These are phyloP conservation scores for Heliconius cydno DNA, from an alignment of 2,888 invertebrate species.

Conservation along the genomic window DNA sequence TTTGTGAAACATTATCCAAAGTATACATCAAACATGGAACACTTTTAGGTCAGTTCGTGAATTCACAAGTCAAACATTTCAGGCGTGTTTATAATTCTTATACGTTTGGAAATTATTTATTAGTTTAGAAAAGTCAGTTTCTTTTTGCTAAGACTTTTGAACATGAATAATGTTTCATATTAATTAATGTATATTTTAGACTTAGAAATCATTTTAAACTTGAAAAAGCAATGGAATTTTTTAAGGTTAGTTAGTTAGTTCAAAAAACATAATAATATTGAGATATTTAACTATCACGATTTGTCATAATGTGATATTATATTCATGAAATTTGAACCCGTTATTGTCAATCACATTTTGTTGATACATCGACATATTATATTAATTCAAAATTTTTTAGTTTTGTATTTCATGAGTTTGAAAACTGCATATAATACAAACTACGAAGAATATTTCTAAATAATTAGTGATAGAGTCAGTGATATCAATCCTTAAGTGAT, in stretches of 20 bases:
- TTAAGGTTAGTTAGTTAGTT: neutral
- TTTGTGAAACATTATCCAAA: slow-evolving; percentile 25
- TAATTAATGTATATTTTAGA: neutral
- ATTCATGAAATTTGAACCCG: neutral
- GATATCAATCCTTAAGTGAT: neutral
- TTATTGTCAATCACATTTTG: neutral
- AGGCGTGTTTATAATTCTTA: slow-evolving; percentile 16
- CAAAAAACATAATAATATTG: neutral
- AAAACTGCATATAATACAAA: no score
- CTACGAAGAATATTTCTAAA: neutral
- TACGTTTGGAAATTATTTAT: slow-evolving; percentile 16
- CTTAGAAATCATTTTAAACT: neutral
- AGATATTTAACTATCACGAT: neutral
- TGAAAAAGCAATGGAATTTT: neutral
- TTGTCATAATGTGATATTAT: neutral
- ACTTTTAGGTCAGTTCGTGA: slow-evolving; percentile 21
- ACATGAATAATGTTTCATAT: neutral
- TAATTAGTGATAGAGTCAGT: neutral
- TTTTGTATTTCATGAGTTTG: neutral
- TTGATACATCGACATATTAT: no score
- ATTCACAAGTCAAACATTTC: slow-evolving; percentile 11
- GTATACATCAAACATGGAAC: slow-evolving; percentile 17
- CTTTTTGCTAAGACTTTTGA: neutral
- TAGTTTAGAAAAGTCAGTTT: neutral
- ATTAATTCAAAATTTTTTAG: no score